Evolutionary conservation across 2,888 invertebrate species (phyloP).

Genomic region (Dynastes tityus): DNA sequence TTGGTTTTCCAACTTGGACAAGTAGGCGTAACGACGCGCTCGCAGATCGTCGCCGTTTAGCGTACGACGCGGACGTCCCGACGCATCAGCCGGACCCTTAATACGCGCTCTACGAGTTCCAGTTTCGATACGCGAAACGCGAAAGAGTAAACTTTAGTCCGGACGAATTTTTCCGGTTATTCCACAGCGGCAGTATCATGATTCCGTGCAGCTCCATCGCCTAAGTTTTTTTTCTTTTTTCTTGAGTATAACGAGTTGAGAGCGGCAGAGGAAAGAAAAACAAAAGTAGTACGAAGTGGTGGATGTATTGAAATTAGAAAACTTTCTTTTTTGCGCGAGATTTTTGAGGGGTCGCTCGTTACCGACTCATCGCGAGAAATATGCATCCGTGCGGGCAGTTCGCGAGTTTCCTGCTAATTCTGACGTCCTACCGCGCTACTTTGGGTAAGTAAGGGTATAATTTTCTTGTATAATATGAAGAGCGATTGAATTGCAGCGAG

Average conservation of each 20-base stretch:
- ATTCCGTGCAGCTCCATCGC: slow-evolving; percentile 1
- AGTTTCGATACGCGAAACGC: background rate
- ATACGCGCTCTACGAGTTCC: slow-evolving; percentile 19
- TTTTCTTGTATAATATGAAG: slow-evolving; percentile 7
- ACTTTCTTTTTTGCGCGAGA: background rate
- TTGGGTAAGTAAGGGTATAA: slow-evolving; percentile 35
- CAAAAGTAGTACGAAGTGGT: background rate
- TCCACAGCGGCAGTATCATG: background rate
- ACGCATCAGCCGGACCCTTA: slow-evolving; percentile 15
- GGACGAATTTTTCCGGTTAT: background rate
- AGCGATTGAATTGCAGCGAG: background rate
- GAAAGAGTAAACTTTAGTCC: background rate
- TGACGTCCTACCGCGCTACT: slow-evolving; percentile 22
- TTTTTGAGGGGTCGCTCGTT: background rate
- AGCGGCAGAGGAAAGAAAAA: background rate
- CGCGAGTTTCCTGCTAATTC: slow-evolving; percentile 15
- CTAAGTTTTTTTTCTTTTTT: background rate
- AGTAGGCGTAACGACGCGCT: slow-evolving; percentile 59
- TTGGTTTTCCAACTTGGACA: slow-evolving; percentile 51
- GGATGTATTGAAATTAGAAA: background rate
- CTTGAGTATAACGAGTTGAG: too few relatives aligned
- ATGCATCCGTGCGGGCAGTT: slow-evolving; percentile 7
- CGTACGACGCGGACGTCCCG: slow-evolving; percentile 54
- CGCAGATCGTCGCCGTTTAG: slow-evolving; percentile 56
- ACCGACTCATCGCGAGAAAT: slow-evolving; percentile 13